Conservation (phyloP, 2,113 vertebrate species). For the Antidorcas marsupialis region DNA sequence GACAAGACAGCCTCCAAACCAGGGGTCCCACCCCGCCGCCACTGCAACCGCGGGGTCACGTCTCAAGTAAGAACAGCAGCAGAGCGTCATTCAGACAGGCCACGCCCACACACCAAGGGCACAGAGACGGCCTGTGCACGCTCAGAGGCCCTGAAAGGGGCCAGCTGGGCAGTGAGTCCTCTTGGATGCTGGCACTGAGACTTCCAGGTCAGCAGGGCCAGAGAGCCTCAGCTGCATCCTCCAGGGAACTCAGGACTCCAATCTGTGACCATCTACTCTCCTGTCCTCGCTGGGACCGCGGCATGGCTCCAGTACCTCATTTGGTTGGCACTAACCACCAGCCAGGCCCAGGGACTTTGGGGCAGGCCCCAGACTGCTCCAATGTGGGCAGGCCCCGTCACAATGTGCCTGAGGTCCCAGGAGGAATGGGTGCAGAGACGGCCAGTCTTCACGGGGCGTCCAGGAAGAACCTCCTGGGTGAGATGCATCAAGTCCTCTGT, state of each 20-base stretch:
- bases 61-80: not conserved
- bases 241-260: not conserved
- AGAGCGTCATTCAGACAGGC: not conserved
- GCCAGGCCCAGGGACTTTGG: accelerated
- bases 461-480: not conserved
- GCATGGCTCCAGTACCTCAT: not conserved
- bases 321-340: accelerated
- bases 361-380: no score
- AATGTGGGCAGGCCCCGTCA: not conserved
- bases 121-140: not conserved
- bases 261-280: accelerated
- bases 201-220: not conserved
- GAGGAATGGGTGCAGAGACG: not conserved
- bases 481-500: not conserved
- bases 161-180: not conserved
- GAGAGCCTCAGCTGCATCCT: not conserved
- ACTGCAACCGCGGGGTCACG: accelerated
- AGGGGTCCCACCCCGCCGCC: not conserved
- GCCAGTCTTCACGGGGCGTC: not conserved
- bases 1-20: not conserved
- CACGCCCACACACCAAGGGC: not conserved
- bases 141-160: no score
- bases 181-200: not conserved
- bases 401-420: accelerated
- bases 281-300: accelerated